Evolutionary conservation across 1,140 invertebrate species (phyloP).

Genomic region (Apis cerana): DNA sequence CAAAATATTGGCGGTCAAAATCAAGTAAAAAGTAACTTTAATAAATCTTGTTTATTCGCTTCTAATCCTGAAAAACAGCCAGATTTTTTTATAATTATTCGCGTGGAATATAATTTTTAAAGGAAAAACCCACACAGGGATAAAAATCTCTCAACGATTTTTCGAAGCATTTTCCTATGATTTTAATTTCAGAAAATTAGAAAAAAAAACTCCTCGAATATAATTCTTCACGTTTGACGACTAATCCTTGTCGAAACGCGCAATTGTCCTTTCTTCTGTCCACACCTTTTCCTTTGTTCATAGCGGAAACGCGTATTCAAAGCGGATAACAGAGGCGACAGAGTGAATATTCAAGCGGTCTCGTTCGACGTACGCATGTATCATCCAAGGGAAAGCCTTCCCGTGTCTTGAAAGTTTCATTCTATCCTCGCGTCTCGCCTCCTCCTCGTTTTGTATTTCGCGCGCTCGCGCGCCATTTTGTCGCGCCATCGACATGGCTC

Average conservation of each 20-base stretch:
- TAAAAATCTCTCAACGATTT: not conserved
- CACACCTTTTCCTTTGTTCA: not conserved
- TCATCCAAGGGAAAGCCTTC: not conserved
- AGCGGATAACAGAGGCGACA: constrained; percentile 6
- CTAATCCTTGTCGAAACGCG: constrained; percentile 15
- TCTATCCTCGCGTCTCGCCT: not conserved
- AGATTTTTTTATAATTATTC: too few relatives aligned
- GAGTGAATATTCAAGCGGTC: constrained; percentile 29
- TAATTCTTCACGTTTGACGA: constrained; percentile 11
- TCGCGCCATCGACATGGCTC: not conserved
- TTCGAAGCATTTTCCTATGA: too few relatives aligned
- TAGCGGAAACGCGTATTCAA: not conserved
- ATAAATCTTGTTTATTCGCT: too few relatives aligned
- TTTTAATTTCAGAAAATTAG: not conserved
- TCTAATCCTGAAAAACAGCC: too few relatives aligned
- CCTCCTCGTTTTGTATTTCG: not conserved
- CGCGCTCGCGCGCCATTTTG: not conserved
- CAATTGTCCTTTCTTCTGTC: not conserved
- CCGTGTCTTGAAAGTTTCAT: constrained; percentile 25
- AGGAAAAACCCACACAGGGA: too few relatives aligned
- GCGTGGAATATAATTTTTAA: too few relatives aligned
- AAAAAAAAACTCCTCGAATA: too few relatives aligned
- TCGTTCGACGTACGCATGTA: not conserved
- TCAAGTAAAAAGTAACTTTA: too few relatives aligned
- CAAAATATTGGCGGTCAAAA: too few relatives aligned